Percentiles rank a stretch among this genome's conserved stretches.
Conservation (phyloP, 2,797 vertebrate genomes). For the Parauchenoglanis ngamensis region DNA sequence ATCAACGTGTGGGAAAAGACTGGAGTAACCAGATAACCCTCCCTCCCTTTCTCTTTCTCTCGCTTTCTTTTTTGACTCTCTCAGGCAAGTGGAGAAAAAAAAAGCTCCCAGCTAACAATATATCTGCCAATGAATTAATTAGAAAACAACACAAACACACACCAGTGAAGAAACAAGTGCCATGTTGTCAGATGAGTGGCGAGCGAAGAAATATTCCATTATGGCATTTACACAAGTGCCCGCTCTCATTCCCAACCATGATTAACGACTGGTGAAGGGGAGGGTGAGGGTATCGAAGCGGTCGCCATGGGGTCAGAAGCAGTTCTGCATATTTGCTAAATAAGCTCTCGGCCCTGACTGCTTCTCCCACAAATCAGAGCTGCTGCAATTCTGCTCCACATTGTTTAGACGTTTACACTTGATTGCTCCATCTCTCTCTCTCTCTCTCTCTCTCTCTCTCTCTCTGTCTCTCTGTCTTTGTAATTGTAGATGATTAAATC, state of each 20-base stretch:
- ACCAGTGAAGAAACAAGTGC: constrained; percentile 52
- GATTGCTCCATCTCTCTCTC: constrained; percentile 62
- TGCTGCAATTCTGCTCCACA: constrained; percentile 32
- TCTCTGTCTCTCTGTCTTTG: constrained; percentile 42
- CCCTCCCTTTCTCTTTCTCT: constrained; percentile 52
- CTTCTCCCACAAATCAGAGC: constrained; percentile 50
- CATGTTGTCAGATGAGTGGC: constrained; percentile 57
- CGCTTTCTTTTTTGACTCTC: constrained; percentile 40
- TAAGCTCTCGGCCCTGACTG: constrained; percentile 53
- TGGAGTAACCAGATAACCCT: constrained; percentile 75
- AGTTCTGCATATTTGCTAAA: constrained; percentile 74
- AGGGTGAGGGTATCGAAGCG: constrained; percentile 54
- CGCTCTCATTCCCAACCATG: constrained; percentile 69
- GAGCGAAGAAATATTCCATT: constrained; percentile 53
- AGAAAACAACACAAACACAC: constrained; percentile 59
- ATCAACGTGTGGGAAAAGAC: constrained; percentile 79
- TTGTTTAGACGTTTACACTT: constrained; percentile 71
- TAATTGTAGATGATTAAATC: constrained; percentile 74
- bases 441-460: constrained; percentile 51
- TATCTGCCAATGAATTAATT: constrained; percentile 52
- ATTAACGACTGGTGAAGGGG: constrained; percentile 66
- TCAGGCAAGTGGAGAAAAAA: constrained; percentile 18
- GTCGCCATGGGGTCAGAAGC: constrained; percentile 74
- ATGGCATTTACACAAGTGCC: constrained; percentile 63
- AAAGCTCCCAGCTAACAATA: constrained; percentile 44